Conservation (phyloP, 2,888 invertebrate species). For the Agapetus fuscipes region DNA sequence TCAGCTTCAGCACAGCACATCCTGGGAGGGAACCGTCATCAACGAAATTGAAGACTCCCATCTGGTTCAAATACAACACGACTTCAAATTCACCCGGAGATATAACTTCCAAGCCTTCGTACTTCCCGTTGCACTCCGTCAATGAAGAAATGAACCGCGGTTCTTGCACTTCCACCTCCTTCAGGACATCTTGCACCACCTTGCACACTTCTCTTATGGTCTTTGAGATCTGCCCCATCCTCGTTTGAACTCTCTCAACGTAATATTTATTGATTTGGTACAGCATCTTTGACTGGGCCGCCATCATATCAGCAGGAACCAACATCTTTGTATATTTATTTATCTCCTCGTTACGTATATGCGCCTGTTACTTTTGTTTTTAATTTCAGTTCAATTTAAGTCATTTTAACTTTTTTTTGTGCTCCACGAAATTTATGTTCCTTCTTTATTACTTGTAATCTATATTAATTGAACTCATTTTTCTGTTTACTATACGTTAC, state of each 20-base stretch:
- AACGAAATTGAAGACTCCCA: constrained; percentile 96
- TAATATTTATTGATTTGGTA: constrained; percentile 93
- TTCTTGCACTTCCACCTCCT: constrained; percentile 92
- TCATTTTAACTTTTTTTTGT: too few relatives aligned
- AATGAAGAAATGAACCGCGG: constrained; percentile 88
- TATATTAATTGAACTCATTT: too few relatives aligned
- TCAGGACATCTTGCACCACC: constrained; percentile 88
- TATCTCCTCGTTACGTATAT: too few relatives aligned
- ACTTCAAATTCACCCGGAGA: constrained; percentile 92
- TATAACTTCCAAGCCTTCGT: constrained; percentile 87
- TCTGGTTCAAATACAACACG: constrained; percentile 89
- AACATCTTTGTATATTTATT: constrained; percentile 57
- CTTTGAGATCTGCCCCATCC: constrained; percentile 78
- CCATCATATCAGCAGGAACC: constrained; percentile 88
- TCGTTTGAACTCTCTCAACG: constrained; percentile 78
- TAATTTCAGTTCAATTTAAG: too few relatives aligned
- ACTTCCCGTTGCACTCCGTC: constrained; percentile 80
- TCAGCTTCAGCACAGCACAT: constrained; percentile 89
- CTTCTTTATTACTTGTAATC: too few relatives aligned
- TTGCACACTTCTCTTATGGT: constrained; percentile 84
- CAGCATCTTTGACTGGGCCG: constrained; percentile 88
- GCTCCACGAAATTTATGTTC: constrained; percentile 24
- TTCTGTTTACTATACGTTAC: too few relatives aligned
- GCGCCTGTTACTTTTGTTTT: too few relatives aligned
- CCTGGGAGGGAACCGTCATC: constrained; percentile 90